These are phyloP conservation scores for Caenorhabditis parvicauda DNA, from an alignment of 2,888 invertebrate species.

Conservation along the genomic window DNA sequence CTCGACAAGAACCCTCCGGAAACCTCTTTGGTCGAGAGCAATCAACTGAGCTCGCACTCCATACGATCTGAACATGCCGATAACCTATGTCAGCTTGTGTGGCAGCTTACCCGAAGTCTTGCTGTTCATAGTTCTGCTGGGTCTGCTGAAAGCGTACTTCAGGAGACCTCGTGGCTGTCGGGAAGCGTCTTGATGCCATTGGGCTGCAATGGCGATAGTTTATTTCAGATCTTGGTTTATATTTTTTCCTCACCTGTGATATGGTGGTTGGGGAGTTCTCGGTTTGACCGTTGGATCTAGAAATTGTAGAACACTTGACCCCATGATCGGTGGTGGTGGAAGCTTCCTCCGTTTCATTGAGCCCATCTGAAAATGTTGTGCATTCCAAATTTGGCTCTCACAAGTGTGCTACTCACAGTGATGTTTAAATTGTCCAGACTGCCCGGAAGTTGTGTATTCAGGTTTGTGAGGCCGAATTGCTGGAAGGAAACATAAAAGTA, in stretches of 20 bases:
- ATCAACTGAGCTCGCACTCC: slow-evolving; percentile 43
- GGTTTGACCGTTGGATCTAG: no score
- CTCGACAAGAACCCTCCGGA: slow-evolving; percentile 42
- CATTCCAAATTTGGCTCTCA: not conserved
- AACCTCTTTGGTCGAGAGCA: slow-evolving; percentile 45
- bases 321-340: slow-evolving; percentile 34
- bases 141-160: no score
- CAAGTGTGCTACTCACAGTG: slow-evolving; percentile 6
- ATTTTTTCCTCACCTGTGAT: no score
- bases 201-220: no score
- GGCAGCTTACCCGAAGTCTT: no score
- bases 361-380: slow-evolving; percentile 9
- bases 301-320: slow-evolving; percentile 18
- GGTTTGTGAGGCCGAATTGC: slow-evolving; percentile 10
- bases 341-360: slow-evolving; percentile 25
- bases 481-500: not conserved
- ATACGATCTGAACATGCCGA: slow-evolving; percentile 17
- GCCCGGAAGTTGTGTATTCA: slow-evolving; percentile 27
- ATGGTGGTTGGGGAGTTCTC: no score
- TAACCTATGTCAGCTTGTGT: no score
- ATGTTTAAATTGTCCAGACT: slow-evolving; percentile 39
- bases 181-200: no score
- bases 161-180: no score
- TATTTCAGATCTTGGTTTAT: no score
- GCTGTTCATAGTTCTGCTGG: no score